Evolutionary conservation across 1,140 invertebrate genomes (phyloP).

Genomic region (Drosophila truncata): DNA sequence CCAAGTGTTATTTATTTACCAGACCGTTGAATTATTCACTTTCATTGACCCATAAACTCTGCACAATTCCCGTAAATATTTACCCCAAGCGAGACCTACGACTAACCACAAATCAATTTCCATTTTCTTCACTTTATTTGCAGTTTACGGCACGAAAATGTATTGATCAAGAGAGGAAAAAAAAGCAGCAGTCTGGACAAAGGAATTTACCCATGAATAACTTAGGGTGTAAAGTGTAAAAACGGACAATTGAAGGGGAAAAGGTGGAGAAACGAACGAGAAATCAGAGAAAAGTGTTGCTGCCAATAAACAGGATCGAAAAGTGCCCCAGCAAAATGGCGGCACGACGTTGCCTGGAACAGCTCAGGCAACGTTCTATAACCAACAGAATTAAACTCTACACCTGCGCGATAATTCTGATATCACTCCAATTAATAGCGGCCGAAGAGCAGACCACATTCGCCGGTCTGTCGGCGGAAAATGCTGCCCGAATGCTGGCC

Average conservation of each 20-base stretch:
- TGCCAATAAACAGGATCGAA: slow-evolving; percentile 32
- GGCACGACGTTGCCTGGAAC: slow-evolving; percentile 74
- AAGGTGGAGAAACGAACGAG: not conserved
- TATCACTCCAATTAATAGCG: slow-evolving; percentile 21
- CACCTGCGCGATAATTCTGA: slow-evolving; percentile 45
- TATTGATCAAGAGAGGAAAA: slow-evolving; percentile 23
- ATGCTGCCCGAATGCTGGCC: slow-evolving; percentile 79
- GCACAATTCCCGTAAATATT: slow-evolving; percentile 41
- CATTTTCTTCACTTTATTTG: slow-evolving; percentile 27
- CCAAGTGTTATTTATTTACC: slow-evolving; percentile 29
- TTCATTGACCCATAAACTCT: slow-evolving; percentile 43
- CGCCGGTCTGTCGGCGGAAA: slow-evolving; percentile 69
- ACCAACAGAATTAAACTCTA: slow-evolving; percentile 43
- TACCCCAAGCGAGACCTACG: slow-evolving; percentile 18
- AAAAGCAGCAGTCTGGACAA: slow-evolving; percentile 17
- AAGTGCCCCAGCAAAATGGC: slow-evolving; percentile 71
- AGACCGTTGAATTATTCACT: slow-evolving; percentile 39
- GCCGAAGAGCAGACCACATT: slow-evolving; percentile 50
- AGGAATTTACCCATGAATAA: slow-evolving; percentile 47
- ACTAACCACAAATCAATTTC: slow-evolving; percentile 51
- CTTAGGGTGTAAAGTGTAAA: slow-evolving; percentile 58
- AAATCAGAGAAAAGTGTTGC: slow-evolving; percentile 10
- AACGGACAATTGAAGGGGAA: slow-evolving; percentile 36
- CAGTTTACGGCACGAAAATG: slow-evolving; percentile 43
- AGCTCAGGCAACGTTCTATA: slow-evolving; percentile 52